Evolutionary conservation across 2,888 invertebrate species (phyloP).

Genomic region (Orthosia gothica): DNA sequence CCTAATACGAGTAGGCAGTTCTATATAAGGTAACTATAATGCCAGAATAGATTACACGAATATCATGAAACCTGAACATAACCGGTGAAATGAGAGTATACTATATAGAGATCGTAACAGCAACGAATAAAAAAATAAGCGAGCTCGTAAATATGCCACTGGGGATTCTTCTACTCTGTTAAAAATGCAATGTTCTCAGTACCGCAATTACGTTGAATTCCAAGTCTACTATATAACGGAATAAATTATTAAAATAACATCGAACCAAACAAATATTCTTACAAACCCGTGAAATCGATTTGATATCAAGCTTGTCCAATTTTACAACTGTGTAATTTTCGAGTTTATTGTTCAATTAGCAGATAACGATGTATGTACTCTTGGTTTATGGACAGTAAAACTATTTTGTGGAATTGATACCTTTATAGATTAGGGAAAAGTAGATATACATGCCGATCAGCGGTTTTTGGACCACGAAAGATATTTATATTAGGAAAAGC

Average conservation of each 20-base stretch:
- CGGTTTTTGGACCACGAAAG: no score
- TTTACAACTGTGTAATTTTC: constrained; percentile 25
- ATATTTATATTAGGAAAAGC: no score
- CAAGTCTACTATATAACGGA: constrained; percentile 2
- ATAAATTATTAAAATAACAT: constrained; percentile 15
- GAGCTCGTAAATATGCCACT: no score
- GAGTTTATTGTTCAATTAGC: constrained; percentile 28
- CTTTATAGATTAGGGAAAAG: not conserved
- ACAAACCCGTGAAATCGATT: constrained; percentile 46
- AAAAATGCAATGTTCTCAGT: no score
- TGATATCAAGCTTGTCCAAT: constrained; percentile 30
- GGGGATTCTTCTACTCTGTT: no score
- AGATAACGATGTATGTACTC: constrained; percentile 24
- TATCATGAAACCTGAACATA: no score
- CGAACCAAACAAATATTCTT: constrained; percentile 4
- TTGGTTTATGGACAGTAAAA: constrained; percentile 5
- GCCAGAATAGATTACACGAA: no score
- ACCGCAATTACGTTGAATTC: not conserved
- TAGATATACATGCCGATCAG: not conserved
- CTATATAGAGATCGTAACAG: no score
- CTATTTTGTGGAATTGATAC: constrained; percentile 8
- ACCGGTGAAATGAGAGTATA: no score
- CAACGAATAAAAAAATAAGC: no score
- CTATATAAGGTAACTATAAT: no score
- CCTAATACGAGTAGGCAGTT: no score